These are phyloP conservation scores for Elephas maximus DNA, from an alignment of 2,113 vertebrate species.

Conservation along the genomic window DNA sequence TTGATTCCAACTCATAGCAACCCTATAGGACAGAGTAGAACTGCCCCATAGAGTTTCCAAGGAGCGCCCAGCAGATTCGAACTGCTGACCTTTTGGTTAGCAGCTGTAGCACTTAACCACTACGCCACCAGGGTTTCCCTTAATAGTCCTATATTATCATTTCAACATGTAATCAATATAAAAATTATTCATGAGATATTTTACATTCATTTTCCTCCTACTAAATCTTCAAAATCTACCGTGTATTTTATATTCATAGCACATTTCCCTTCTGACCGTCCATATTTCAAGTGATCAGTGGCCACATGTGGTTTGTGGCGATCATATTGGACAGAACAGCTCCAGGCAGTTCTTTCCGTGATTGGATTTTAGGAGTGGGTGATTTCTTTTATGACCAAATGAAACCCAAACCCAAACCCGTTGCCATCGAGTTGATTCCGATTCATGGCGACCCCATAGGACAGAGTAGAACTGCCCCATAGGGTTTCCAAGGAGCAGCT, in stretches of 20 bases:
- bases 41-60: no score
- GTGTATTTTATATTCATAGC: background rate
- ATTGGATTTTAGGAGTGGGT: background rate
- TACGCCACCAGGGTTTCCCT: no score
- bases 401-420: no score
- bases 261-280: background rate
- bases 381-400: background rate
- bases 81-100: no score
- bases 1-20: no score
- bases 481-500: background rate
- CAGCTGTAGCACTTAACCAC: no score
- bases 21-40: no score
- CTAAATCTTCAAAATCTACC: background rate
- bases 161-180: background rate
- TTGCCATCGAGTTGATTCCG: no score
- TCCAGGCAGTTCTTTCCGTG: background rate
- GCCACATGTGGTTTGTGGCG: background rate
- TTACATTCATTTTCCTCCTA: background rate
- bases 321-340: background rate
- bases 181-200: background rate
- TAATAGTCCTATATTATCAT: background rate
- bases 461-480: no score
- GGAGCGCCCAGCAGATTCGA: no score
- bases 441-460: no score
- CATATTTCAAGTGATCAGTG: background rate